These are phyloP conservation scores for Coboldia fuscipes DNA, from an alignment of 1,140 invertebrate species.

Conservation along the genomic window DNA sequence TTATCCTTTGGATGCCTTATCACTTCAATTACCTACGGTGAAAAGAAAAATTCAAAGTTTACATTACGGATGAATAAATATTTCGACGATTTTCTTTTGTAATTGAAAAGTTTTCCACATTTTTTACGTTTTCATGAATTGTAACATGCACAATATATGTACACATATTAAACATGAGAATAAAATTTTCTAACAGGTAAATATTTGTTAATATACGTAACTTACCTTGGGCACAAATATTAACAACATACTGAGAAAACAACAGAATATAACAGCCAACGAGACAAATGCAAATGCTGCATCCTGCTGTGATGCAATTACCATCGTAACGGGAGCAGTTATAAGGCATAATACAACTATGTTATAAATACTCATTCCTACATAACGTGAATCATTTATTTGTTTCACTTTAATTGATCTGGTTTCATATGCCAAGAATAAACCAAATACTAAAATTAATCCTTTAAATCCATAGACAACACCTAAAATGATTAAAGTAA, in stretches of 20 bases:
- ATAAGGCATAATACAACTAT: constrained; percentile 94
- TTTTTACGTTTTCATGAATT: neutral
- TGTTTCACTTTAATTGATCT: constrained; percentile 85
- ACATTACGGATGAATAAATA: too few species aligned
- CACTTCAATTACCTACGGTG: constrained; percentile 52
- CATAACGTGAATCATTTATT: constrained; percentile 90
- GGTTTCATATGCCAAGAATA: constrained; percentile 95
- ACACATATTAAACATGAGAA: too few species aligned
- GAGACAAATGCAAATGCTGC: constrained; percentile 93
- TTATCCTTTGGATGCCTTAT: constrained; percentile 64
- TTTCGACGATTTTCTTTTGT: too few species aligned
- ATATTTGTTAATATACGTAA: too few species aligned
- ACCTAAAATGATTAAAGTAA: constrained; percentile 32
- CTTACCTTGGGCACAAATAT: constrained; percentile 89
- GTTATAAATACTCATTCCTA: constrained; percentile 99
- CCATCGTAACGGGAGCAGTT: constrained; percentile 84
- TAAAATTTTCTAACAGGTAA: too few species aligned
- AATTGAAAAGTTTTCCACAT: too few species aligned
- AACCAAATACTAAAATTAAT: constrained; percentile 82
- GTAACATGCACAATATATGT: too few species aligned
- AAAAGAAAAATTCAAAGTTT: neutral
- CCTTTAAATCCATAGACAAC: constrained; percentile 94
- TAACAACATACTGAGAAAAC: constrained; percentile 90
- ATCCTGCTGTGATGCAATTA: constrained; percentile 86
- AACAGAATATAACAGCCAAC: constrained; percentile 87